Evolutionary conservation across 92 coral and sea anemone species (phyloP).

Genomic region (Epizoanthus illoricatus): DNA sequence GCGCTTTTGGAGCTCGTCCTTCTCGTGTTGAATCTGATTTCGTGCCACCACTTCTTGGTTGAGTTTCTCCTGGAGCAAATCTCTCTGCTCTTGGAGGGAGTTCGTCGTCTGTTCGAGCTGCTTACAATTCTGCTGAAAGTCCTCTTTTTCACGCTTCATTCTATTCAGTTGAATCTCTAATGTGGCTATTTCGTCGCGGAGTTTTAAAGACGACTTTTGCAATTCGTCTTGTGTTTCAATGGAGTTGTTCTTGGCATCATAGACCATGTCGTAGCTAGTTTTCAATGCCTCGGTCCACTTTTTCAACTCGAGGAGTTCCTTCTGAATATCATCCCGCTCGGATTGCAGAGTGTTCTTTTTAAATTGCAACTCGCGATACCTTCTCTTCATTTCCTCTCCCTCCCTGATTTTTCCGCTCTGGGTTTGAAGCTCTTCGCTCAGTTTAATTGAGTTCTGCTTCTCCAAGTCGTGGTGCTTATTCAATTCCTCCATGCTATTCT

Average conservation of each 20-base stretch:
- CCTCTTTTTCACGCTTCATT: conserved; percentile 68
- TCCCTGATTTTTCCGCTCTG: conserved; percentile 59
- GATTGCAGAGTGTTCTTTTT: conserved; percentile 48
- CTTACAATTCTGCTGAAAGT: conserved; percentile 45
- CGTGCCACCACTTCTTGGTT: conserved; percentile 6
- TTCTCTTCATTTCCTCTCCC: conserved; percentile 49
- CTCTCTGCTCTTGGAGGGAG: conserved; percentile 42
- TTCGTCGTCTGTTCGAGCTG: conserved; percentile 49
- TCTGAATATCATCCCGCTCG: conserved; percentile 53
- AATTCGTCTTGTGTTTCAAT: not conserved
- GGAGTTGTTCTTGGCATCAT: conserved; percentile 49
- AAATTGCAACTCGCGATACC: conserved; percentile 56
- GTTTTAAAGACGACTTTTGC: conserved; percentile 2
- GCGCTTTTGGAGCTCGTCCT: conserved; percentile 8
- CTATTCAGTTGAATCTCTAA: conserved; percentile 56
- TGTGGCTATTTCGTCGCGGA: conserved; percentile 47
- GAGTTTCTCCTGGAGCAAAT: not conserved
- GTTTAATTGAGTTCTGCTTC: conserved; percentile 57
- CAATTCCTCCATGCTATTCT: conserved; percentile 51
- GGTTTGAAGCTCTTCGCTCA: conserved; percentile 60
- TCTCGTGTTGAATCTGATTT: conserved; percentile 9
- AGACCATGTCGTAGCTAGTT: conserved; percentile 66
- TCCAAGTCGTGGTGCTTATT: conserved; percentile 56
- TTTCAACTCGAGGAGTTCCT: conserved; percentile 64
- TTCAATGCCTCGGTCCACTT: conserved; percentile 86